Evolutionary conservation across 2,888 invertebrate species (phyloP), one percentile per base, ranked within the genome.

Genomic region (Troides aeacus): DNA sequence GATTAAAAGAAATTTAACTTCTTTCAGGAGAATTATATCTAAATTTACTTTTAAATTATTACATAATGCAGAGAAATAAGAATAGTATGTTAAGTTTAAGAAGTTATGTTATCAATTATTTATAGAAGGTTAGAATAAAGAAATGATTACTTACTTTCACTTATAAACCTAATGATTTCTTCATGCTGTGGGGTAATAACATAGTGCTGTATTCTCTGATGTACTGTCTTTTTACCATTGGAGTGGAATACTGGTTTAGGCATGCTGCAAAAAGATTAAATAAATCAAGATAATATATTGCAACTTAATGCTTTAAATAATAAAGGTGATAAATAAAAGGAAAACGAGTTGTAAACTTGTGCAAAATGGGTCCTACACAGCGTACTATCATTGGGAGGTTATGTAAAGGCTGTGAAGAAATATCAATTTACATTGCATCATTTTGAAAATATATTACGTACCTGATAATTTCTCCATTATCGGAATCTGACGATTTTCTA

Each of bases 151-250:
- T 95, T 93, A 97, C 97, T 97, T 87, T 97, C 97, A 87, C 96
- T 95, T 80, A 97, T 95, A 89, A 95, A 97, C 92, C 95, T 95
- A 81, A 97, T 96, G 76, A 97, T 95, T 92, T 97, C 97, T 83
- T 97, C 97, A 83, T 97, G 97, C 80, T 97, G 96, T 69, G 97
- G 97, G 86, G 86, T 94, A 87, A 87, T 93, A 83, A 85, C 92
- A 93, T 94, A 87, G 85, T 94, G 88, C 84, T 94, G 81, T 94
- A 93, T 88, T 93, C 93, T 87, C 82, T 90, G 93, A 87, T 93
- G 91, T 86, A 93, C 89, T 93, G 94, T 81, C 81, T 94, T 94
- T 85, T 94, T 94, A 73, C 94, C 94, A 86, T 94, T 94, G 85
- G 94, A 94, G 87, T 97, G 95, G 88, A 97, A 97, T 77, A 96